These are phyloP conservation scores for Dipodomys stephensi DNA, from an alignment of 2,113 vertebrate genomes.

Conservation along the genomic window DNA sequence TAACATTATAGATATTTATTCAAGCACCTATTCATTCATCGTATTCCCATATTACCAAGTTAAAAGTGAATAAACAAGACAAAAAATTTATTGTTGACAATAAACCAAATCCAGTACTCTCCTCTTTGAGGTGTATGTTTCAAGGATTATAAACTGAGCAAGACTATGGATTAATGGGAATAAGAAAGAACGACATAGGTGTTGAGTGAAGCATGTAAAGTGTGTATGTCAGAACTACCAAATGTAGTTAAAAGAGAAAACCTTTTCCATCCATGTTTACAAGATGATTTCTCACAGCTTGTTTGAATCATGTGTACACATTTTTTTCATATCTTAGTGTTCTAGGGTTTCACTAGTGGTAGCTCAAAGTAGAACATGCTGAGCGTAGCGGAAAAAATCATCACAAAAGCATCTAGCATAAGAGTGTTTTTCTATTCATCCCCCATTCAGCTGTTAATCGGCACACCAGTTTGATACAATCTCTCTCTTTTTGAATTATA, in stretches of 20 bases:
- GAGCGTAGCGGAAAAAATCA: neutral
- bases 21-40: neutral
- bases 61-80: no score
- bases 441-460: rapidly evolving
- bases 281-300: neutral
- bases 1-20: neutral
- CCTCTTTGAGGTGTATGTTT: neutral
- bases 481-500: neutral
- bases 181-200: neutral
- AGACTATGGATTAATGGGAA: neutral
- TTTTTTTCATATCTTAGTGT: neutral
- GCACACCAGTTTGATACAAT: neutral
- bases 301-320: neutral
- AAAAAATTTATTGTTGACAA: neutral
- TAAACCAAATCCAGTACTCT: neutral
- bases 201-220: neutral
- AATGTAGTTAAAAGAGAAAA: neutral
- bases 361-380: neutral
- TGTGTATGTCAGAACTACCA: neutral
- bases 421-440: neutral
- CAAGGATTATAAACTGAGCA: neutral
- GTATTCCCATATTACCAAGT: neutral
- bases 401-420: neutral
- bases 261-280: neutral
- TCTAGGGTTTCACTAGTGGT: neutral